A percentile compares a stretch with the other conserved stretches of the same genome.
These are phyloP conservation scores for Drosophila tristis DNA, from an alignment of 1,140 invertebrate genomes.

Conservation along the genomic window DNA sequence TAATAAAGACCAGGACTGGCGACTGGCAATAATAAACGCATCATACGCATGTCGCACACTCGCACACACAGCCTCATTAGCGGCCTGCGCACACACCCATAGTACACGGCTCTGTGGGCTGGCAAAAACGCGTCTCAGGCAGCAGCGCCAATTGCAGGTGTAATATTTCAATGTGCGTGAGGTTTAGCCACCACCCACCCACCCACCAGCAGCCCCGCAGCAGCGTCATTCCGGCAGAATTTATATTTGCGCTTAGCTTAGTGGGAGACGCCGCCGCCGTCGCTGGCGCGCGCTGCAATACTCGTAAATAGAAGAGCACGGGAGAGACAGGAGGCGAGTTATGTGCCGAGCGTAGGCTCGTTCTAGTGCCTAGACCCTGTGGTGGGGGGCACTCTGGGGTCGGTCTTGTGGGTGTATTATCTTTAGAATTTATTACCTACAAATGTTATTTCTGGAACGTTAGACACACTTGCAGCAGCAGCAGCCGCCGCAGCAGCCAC, in stretches of 20 bases:
- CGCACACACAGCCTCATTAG: slow-evolving; percentile 44
- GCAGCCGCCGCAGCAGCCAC: neutral
- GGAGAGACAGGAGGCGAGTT: slow-evolving; percentile 53
- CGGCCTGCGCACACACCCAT: slow-evolving; percentile 1
- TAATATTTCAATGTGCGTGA: slow-evolving; percentile 75
- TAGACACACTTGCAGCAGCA: slow-evolving; percentile 54
- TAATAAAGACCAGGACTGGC: slow-evolving; percentile 46
- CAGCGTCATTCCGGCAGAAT: slow-evolving; percentile 35
- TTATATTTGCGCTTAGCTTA: slow-evolving; percentile 71
- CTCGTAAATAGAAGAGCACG: slow-evolving; percentile 36
- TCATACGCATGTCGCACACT: slow-evolving; percentile 21
- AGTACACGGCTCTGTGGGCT: neutral
- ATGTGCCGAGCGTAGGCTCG: slow-evolving; percentile 38
- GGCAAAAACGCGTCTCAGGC: slow-evolving; percentile 46
- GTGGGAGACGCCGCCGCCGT: slow-evolving; percentile 21
- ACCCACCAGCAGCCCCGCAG: neutral
- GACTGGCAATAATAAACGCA: slow-evolving; percentile 68
- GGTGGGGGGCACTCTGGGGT: neutral
- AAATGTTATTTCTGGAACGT: slow-evolving; percentile 81
- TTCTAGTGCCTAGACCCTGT: neutral
- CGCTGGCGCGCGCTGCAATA: slow-evolving; percentile 44
- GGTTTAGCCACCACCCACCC: neutral
- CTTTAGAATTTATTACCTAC: slow-evolving; percentile 81
- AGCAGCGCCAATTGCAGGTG: slow-evolving; percentile 72
- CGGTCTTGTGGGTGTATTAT: slow-evolving; percentile 74